Evolutionary conservation across 2,888 invertebrate species (phyloP).

Genomic region (Chalcosyrphus nemorum): DNA sequence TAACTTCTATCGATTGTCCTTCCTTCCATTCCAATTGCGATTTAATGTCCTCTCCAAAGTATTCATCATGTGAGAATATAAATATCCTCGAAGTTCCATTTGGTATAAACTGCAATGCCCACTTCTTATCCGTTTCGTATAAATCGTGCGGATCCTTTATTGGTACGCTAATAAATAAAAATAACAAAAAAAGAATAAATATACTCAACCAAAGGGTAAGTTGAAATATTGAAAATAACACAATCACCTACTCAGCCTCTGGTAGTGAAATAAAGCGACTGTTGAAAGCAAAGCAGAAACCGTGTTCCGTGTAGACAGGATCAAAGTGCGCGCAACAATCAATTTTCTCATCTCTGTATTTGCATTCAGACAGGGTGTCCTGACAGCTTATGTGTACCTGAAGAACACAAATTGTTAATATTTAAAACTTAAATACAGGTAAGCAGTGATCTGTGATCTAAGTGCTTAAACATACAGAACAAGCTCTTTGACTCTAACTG

Average conservation of each 20-base stretch:
- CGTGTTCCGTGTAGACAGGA: constrained; percentile 89
- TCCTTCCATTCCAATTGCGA: constrained; percentile 88
- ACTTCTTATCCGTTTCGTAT: constrained; percentile 82
- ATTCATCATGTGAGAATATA: constrained; percentile 86
- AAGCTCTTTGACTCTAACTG: too few relatives aligned
- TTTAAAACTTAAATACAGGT: too few relatives aligned
- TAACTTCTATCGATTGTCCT: constrained; percentile 78
- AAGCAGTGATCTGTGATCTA: too few relatives aligned
- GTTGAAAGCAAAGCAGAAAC: constrained; percentile 89
- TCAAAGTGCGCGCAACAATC: constrained; percentile 86
- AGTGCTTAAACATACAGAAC: too few relatives aligned
- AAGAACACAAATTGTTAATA: constrained; percentile 72
- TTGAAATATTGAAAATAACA: constrained; percentile 74
- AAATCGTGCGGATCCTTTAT: constrained; percentile 79
- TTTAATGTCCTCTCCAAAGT: constrained; percentile 86
- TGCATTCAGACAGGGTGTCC: constrained; percentile 85
- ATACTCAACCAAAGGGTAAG: neutral
- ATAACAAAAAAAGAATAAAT: too few relatives aligned
- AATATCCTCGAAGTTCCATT: constrained; percentile 81
- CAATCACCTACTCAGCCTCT: constrained; percentile 77
- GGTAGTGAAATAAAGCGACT: constrained; percentile 79
- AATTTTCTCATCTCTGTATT: constrained; percentile 86
- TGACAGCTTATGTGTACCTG: constrained; percentile 83
- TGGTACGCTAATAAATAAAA: constrained; percentile 75
- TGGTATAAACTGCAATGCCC: constrained; percentile 80